phyloP scores from a whole-genome alignment of 1,140 invertebrate species.

The Lepidurus arcticus region DNA sequence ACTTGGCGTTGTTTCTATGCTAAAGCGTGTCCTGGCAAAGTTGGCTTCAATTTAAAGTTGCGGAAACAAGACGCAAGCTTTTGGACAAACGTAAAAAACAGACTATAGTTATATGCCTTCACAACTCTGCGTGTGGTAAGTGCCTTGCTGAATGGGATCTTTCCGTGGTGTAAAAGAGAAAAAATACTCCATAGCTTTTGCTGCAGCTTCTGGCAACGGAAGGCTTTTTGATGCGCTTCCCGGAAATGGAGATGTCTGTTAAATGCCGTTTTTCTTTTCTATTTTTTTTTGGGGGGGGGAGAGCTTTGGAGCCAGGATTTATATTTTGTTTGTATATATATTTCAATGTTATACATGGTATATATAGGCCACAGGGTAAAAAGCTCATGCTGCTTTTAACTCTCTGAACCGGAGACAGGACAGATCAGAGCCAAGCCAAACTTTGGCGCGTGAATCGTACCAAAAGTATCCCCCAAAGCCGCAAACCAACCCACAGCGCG shows the following conservation, averaged over 20 bases:
- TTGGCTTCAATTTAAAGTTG: slow-evolving; percentile 20
- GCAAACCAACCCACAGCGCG: background rate
- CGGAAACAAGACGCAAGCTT: background rate
- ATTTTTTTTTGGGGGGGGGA: background rate
- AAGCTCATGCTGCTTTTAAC: background rate
- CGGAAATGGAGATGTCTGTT: slow-evolving; percentile 18
- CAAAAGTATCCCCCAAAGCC: background rate
- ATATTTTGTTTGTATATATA: background rate
- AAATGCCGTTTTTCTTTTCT: background rate
- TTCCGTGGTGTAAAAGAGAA: background rate
- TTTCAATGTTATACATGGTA: background rate
- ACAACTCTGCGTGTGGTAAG: slow-evolving; percentile 21
- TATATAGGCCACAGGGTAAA: background rate
- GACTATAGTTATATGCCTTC: slow-evolving; percentile 11
- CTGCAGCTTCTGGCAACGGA: background rate
- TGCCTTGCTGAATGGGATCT: background rate
- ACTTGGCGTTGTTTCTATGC: slow-evolving; percentile 6
- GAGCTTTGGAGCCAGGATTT: background rate
- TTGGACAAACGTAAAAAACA: background rate
- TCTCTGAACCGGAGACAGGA: background rate
- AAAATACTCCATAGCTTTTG: background rate
- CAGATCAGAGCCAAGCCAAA: background rate
- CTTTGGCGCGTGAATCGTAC: background rate
- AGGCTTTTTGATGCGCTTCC: slow-evolving; percentile 9
- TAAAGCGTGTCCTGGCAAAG: slow-evolving; percentile 13